Conservation (phyloP, 92 coral and sea anemone species). For the Galaxea fascicularis region DNA sequence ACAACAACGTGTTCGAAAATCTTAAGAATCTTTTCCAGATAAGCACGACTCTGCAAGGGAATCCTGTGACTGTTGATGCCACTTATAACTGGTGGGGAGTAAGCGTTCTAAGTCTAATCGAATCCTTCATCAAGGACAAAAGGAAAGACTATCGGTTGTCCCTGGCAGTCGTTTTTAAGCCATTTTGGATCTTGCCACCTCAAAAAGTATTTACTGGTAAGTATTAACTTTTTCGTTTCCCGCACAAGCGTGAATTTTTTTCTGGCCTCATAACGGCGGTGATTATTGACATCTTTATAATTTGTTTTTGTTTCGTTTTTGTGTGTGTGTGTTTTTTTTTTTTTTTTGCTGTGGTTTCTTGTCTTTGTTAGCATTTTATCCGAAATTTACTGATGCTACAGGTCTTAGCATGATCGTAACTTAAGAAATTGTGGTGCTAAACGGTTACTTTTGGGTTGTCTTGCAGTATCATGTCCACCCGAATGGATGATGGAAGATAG, state of each 20-base stretch:
- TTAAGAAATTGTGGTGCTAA: neutral
- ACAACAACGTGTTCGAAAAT: slow-evolving; percentile 53
- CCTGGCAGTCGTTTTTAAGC: slow-evolving; percentile 44
- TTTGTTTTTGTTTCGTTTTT: no score
- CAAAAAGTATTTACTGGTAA: slow-evolving; percentile 41
- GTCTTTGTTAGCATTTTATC: neutral
- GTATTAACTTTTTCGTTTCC: neutral
- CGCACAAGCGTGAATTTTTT: neutral
- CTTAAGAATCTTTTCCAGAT: slow-evolving; percentile 56
- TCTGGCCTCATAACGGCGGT: neutral
- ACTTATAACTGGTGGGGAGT: slow-evolving; percentile 67
- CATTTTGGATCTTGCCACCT: slow-evolving; percentile 33
- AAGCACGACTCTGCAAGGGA: slow-evolving; percentile 46
- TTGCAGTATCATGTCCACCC: slow-evolving; percentile 51
- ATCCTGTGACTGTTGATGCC: slow-evolving; percentile 36
- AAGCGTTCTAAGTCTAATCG: neutral
- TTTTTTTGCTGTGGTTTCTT: neutral
- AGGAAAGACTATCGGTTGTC: slow-evolving; percentile 43
- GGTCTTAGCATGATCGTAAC: neutral
- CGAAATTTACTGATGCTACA: neutral
- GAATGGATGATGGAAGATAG: slow-evolving; percentile 42
- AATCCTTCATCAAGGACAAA: slow-evolving; percentile 47
- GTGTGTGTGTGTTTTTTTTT: no score
- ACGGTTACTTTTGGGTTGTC: neutral
- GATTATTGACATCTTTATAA: no score